Percentiles rank a stretch among this genome's conserved stretches.
These are phyloP conservation scores for Diloba caeruleocephala DNA, from an alignment of 2,888 invertebrate genomes.

Conservation along the genomic window DNA sequence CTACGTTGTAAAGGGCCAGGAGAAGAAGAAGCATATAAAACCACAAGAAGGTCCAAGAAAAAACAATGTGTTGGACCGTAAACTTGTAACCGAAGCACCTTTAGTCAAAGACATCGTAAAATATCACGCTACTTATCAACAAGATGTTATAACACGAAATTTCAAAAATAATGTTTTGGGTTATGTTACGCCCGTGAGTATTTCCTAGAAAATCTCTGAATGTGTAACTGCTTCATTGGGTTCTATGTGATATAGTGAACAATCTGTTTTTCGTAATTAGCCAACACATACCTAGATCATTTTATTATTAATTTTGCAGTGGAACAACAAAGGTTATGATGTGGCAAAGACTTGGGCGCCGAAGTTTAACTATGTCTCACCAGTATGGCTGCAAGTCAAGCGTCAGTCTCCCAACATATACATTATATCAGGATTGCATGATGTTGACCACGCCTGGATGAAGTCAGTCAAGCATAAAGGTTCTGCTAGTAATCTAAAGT, in stretches of 20 bases:
- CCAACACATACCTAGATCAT: no score
- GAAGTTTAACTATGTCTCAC: conserved; percentile 97
- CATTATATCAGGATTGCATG: conserved; percentile 93
- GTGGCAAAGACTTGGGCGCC: conserved; percentile 96
- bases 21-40: conserved; percentile 82
- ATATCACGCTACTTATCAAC: conserved; percentile 93
- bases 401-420: conserved; percentile 90
- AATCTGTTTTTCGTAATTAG: no score
- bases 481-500: conserved; percentile 87
- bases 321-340: conserved; percentile 98
- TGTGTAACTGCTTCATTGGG: neutral
- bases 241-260: neutral
- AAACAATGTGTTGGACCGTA: conserved; percentile 91
- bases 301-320: conserved; percentile 86
- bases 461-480: conserved; percentile 91
- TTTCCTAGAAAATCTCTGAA: conserved; percentile 2
- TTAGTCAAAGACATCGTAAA: conserved; percentile 92
- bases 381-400: conserved; percentile 97
- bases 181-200: conserved; percentile 95
- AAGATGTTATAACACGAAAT: conserved; percentile 90
- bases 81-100: conserved; percentile 91
- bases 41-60: conserved; percentile 89
- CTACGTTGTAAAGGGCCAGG: conserved; percentile 81
- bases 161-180: conserved; percentile 94
- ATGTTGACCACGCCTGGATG: conserved; percentile 96